Conservation (phyloP, 2,797 vertebrate genomes). For the Leuciscus waleckii region DNA sequence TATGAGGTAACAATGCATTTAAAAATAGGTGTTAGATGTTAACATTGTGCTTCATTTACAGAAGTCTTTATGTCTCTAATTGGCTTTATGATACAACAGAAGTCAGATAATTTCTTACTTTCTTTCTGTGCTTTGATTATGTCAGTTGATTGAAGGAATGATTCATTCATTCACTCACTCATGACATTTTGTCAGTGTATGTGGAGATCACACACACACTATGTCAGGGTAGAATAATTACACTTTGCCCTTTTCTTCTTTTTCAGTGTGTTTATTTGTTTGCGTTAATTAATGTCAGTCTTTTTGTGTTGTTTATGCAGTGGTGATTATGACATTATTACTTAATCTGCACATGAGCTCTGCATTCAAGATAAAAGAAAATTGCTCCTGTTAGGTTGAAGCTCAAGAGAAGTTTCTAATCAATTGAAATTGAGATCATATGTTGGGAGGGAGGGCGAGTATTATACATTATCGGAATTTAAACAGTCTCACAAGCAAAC, state of each 20-base stretch:
- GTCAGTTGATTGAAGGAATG: background rate
- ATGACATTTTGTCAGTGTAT: background rate
- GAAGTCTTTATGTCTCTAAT: background rate
- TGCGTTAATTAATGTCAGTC: slow-evolving; percentile 32
- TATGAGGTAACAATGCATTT: background rate
- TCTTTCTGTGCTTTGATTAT: background rate
- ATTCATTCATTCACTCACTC: background rate
- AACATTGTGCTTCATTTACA: background rate
- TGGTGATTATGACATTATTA: slow-evolving; percentile 23
- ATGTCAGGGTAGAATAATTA: background rate
- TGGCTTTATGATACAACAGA: background rate
- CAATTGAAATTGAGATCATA: background rate
- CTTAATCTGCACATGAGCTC: slow-evolving; percentile 16
- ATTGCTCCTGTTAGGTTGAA: background rate
- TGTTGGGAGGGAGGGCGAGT: background rate
- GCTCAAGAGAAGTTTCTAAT: background rate
- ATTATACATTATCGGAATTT: background rate
- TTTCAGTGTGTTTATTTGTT: background rate
- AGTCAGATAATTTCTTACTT: background rate
- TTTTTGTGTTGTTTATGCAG: slow-evolving; percentile 6
- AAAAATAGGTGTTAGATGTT: background rate
- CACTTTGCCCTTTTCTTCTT: background rate
- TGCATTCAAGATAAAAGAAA: background rate
- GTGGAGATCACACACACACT: background rate
- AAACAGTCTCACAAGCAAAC: background rate